phyloP scores from a whole-genome alignment of 1,140 invertebrate genomes.

The Diorhabda sublineata region DNA sequence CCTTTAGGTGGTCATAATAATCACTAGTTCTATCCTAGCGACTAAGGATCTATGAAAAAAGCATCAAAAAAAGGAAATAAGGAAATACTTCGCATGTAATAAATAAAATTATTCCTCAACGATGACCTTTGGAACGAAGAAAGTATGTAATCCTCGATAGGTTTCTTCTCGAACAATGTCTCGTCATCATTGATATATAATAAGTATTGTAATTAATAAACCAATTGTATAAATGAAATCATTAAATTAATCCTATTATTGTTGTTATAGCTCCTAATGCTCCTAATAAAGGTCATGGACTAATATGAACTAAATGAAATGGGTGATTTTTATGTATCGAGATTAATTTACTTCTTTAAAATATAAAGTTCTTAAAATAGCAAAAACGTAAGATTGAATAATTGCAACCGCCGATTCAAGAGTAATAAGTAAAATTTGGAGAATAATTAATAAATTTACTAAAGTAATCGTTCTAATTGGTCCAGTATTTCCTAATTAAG shows the following conservation, averaged over 20 bases:
- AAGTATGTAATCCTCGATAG: conserved; percentile 53
- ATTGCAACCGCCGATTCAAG: conserved; percentile 37
- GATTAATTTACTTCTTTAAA: conserved; percentile 49
- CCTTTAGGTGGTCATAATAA: conserved; percentile 54
- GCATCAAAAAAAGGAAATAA: conserved; percentile 59
- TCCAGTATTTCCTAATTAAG: conserved; percentile 50
- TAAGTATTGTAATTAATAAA: conserved; percentile 48
- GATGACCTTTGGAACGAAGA: conserved; percentile 50
- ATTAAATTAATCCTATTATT: conserved; percentile 50
- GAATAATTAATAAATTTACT: conserved; percentile 45
- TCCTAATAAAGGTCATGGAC: conserved; percentile 53
- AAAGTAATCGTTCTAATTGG: conserved; percentile 36
- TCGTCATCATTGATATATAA: conserved; percentile 61
- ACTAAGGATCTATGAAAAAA: conserved; percentile 62
- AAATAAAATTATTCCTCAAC: conserved; percentile 59
- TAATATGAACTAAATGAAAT: conserved; percentile 54
- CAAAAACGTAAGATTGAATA: conserved; percentile 42
- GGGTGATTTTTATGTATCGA: conserved; percentile 48
- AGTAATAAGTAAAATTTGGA: conserved; percentile 51
- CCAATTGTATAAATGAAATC: conserved; percentile 51
- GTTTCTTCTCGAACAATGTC: conserved; percentile 57
- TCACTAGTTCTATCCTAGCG: conserved; percentile 58
- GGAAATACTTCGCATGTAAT: conserved; percentile 48
- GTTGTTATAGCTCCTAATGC: conserved; percentile 48
- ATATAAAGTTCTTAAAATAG: conserved; percentile 42